These are phyloP conservation scores for Xenopus tropicalis DNA, from an alignment of 2,113 vertebrate genomes.

Conservation along the genomic window DNA sequence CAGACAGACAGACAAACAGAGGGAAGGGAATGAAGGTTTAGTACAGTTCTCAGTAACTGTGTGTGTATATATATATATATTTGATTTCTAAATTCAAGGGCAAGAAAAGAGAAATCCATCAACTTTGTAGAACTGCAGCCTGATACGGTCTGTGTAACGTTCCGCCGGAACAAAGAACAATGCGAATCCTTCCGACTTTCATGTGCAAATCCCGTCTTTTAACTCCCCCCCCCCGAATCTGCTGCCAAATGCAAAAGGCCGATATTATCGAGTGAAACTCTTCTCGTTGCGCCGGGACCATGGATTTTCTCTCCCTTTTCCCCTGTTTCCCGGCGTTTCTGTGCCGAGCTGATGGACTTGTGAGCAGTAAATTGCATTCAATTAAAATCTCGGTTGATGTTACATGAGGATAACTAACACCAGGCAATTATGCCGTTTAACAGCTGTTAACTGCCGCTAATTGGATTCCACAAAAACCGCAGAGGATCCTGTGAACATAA, in stretches of 20 bases:
- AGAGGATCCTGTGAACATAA: conserved; percentile 28
- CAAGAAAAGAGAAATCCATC: not conserved
- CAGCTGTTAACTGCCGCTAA: conserved; percentile 43
- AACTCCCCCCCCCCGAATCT: not conserved
- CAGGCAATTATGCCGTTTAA: conserved; percentile 39
- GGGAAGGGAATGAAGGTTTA: no score
- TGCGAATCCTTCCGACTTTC: conserved; percentile 26
- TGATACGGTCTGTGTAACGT: not conserved
- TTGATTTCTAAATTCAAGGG: not conserved
- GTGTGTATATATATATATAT: no score
- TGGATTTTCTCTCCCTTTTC: conserved; percentile 28
- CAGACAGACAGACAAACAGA: no score
- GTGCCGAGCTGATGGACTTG: conserved; percentile 26
- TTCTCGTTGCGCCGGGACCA: not conserved
- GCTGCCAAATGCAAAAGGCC: conserved; percentile 9
- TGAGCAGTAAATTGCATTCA: conserved; percentile 44
- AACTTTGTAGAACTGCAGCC: not conserved
- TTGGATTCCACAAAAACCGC: conserved; percentile 34
- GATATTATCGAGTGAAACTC: conserved; percentile 19
- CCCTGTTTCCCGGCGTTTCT: conserved; percentile 19
- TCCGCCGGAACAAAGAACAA: conserved; percentile 9
- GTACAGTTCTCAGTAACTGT: no score
- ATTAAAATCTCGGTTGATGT: conserved; percentile 42
- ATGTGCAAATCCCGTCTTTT: conserved; percentile 22
- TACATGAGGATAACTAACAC: conserved; percentile 40